Base-by-base conservation (phyloP, 2,888 invertebrate species). In the Miltochrista miniata region DNA sequence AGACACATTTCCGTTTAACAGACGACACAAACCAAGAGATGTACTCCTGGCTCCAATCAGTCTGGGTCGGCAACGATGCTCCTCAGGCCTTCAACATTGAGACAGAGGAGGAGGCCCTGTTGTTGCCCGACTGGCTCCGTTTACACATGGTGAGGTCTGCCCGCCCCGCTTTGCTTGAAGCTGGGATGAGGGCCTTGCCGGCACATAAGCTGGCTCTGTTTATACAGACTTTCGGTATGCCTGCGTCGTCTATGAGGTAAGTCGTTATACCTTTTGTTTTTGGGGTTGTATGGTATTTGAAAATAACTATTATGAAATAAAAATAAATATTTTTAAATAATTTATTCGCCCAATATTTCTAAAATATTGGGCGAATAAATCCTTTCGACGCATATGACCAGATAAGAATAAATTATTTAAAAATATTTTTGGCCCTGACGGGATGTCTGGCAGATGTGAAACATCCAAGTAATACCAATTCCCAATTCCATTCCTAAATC, bases 161-260 rank as follows among this genome's bases (percentile, higher is more conserved):
- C 35, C 95, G 97, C 2, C 93, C 95, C 1, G 90, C 95, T 41
- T 90, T 99, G 24, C 95, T 98, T 30, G 96, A 96, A 69, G 96
- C 97, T 0, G 98, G 98, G 0, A 92, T 98, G 30, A 93, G 95
- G 45, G 97, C 96, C 65, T 87, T 98, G 56, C 96, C 98, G 45
- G 96, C 98, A 0, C 94, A 96, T 48, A 98, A 98, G 81, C 92
- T 98, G 46, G 96, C 98, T 8, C 90, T 98, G 9, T 98, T 98
- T 82, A 97, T 98, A 47, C 98, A 98, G 85, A 98, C 98, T 12
- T 99, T 98, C 83, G 99, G 98, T 18, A 97, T 98, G 74, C 98
- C 98, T 0, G 96, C 98, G 0, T 92, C 94, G 46, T 96, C 97
- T 0, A 97, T 98, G 95, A 96, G 96, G 85, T 95, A 2, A 24